Evolutionary conservation across 2,113 vertebrate genomes (phyloP), one percentile per base, ranked within the genome.

Genomic region (Donacobius atricapilla): DNA sequence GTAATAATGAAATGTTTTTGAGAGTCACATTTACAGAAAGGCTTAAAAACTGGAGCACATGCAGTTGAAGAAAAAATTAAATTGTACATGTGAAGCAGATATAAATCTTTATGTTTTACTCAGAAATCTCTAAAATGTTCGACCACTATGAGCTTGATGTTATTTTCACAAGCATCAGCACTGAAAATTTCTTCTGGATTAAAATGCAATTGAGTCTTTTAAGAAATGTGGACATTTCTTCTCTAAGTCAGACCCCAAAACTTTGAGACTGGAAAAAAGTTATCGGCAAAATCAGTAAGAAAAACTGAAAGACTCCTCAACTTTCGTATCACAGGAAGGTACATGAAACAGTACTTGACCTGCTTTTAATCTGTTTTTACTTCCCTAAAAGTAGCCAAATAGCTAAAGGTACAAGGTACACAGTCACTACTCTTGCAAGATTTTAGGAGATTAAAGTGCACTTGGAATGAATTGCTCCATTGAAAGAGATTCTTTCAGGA

Each of bases 71-170:
- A 84, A 90, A 71, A 18, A 10, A 56, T 25, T 35, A 37, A 70
- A 42, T 9, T 6, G 21, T 42, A 2, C 7, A 68, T 12, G 11
- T 65, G 47, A 90, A 53, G 11, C 10, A 71, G 20, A 53, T 44
- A 16, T 40, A 87, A 68, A 85, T 71, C 11, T 76, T 83, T 23
- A 22, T 1, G 2, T 42, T 66, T 78, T 44, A 60, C 25, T 56
- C 42, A 53, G n/a, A 68, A 91, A 69, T 31, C 13, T 47, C 45
- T 39, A 21, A 90, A 93, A 45, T 7, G 9, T 50, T 87, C 8
- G 33, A 28, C 3, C 0, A 2, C 23, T 61, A 53, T 0, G 2
- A 13, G 6, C 12, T 53, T 76, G 23, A 72, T 4, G 53, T 65
- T 27, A 65, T 58, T 80, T 83, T 80, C 35, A 77, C 13, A 83